Evolutionary conservation across 2,113 vertebrate species (phyloP), one percentile per base, ranked within the genome.

Genomic region (Fulmarus glacialis): DNA sequence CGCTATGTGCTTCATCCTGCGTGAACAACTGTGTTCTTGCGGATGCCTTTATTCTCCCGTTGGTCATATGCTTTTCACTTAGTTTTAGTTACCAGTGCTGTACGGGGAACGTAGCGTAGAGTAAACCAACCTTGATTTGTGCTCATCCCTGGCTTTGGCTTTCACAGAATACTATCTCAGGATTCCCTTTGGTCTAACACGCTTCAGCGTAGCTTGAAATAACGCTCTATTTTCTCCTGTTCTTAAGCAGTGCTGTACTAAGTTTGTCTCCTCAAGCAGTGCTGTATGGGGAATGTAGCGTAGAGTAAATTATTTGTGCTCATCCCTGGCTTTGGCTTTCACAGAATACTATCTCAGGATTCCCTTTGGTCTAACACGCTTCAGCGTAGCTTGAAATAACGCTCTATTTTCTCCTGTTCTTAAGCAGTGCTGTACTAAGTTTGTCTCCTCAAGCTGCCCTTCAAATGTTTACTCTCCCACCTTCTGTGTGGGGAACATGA

Each of bases 1-100:
- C 1, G 1, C 38, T 11, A 0, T 15, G 10, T 48, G 6, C 27
- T 62, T 80, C 1, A 3, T 40, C 42, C 36, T 63, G 43, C 4
- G 1, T 6, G 24, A 50, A 12, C 24, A 40, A 0, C 12, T 26
- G 32, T 10, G 8, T 12, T 53, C 34, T 72, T 27, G 29, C 1
- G 4, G 42, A 30, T 40, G 11, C 15, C 48, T 82, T 60, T 32
- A 4, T 43, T 58, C 17, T 68, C 19, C n/a, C 10, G 43, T 36
- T 30, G 77, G 26, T 53, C 1, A 0, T 24, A 11, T 12, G 12
- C 21, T 48, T 79, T 50, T 38, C 19, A 8, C 24, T 43, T 52
- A 2, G 20, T 26, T 74, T 36, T 4, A 58, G 87, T 34, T 50
- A 5, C 18, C 34, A 17, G n/a, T 34, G 58, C 60, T 90, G 21